Evolutionary conservation across 1,140 invertebrate species (phyloP).

Genomic region (Planococcus citri): DNA sequence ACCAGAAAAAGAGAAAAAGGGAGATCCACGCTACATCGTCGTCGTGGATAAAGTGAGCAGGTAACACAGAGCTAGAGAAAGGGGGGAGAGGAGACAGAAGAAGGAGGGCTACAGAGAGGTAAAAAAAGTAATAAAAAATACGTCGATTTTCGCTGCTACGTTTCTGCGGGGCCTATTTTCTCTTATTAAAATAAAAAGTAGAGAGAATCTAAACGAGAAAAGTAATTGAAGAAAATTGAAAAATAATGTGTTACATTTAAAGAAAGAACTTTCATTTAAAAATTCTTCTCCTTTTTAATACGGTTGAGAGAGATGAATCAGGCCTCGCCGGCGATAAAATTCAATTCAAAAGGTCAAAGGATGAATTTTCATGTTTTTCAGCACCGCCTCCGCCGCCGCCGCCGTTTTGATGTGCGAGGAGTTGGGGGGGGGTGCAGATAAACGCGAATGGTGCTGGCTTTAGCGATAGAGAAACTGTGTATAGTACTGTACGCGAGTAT

Average conservation of each 20-base stretch:
- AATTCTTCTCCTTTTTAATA: not conserved
- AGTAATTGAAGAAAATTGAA: not conserved
- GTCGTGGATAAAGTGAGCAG: too few relatives aligned
- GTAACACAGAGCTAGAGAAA: too few relatives aligned
- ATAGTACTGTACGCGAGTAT: not conserved
- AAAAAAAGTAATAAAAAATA: too few relatives aligned
- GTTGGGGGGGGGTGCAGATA: too few relatives aligned
- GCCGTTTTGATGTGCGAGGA: too few relatives aligned
- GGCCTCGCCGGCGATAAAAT: not conserved
- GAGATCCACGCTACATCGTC: too few relatives aligned
- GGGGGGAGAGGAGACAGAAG: too few relatives aligned
- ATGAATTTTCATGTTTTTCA: not conserved
- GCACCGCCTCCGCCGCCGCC: too few relatives aligned
- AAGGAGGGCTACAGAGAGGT: too few relatives aligned
- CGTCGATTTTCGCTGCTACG: not conserved
- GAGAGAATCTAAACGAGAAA: not conserved
- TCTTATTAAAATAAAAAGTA: not conserved
- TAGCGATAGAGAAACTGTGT: too few relatives aligned
- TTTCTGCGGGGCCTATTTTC: not conserved
- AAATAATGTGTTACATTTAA: conserved; percentile 1
- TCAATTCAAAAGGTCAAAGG: not conserved
- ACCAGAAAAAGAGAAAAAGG: too few relatives aligned
- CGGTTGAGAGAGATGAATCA: not conserved
- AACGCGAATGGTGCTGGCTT: too few relatives aligned
- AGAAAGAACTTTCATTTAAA: not conserved